Base-by-base conservation (phyloP, 2,888 invertebrate genomes). In the Endotricha flammealis region DNA sequence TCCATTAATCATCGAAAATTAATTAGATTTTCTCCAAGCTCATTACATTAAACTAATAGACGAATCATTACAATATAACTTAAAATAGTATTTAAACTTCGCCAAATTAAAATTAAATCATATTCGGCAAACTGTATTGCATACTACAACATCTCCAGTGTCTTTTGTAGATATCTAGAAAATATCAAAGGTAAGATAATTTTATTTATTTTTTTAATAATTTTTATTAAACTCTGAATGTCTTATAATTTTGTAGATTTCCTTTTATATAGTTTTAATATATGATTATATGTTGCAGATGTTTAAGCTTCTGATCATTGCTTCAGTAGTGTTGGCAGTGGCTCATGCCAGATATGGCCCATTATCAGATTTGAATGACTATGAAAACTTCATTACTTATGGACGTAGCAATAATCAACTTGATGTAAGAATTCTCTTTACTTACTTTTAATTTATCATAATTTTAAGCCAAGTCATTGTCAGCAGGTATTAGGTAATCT, bases 351-450 rank as follows among this genome's bases (percentile, higher is more conserved):
- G 38, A 1, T 39, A 41, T 14, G 42, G 48, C 23, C 43, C 45
- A 28, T 28, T n/a, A 35, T 20, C 20, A 2, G 44, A 50, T 12
- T 39, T 51, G 12, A 41, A 47, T 3, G 52, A 59, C 2, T 40
- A 56, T 4, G 53, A 54, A 14, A 63, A 64, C 29, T 22, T 55
- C 11, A 54, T 67, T n/a, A 58, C 57, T 42, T 61, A 48, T 47
- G 50, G 48, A 17, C 39, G 44, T 13, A 35, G 36, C 22, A 36
- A 43, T 14, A 24, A 33, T 10, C 48, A 50, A 1, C 39, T 45
- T 34, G 50, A 47, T 14, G 62, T 64, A 50, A 51, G 54, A 57
- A 33, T 12, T 42, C n/a, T n/a, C n/a, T n/a, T n/a, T n/a, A n/a
- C n/a, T n/a, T n/a, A n/a, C n/a, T n/a, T n/a, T n/a, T n/a, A n/a